Evolutionary conservation across 2,113 vertebrate species (phyloP), one percentile per base, ranked within the genome.

Genomic region (Neotragus pygmaeus): DNA sequence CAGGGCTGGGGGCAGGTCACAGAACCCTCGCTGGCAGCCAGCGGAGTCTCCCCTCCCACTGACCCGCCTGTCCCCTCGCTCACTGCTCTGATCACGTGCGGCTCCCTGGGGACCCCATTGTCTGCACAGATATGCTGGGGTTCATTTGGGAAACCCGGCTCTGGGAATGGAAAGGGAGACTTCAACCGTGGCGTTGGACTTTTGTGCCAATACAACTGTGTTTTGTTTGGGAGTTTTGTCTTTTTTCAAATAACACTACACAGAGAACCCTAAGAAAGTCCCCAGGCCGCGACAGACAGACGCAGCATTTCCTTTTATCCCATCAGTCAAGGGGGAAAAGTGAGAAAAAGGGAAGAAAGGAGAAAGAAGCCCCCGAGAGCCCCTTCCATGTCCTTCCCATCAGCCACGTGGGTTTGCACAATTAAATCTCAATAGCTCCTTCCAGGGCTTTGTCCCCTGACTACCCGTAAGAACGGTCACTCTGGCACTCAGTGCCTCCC

Each of bases 361-460:
- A 25, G 70, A 85, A 90, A 49, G 58, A 64, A 96, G 66, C 27
- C 95, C 62, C 78, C 70, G n/a, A 6, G 16, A 80, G 70, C 47
- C 53, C 78, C 92, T 94, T 88, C 87, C 39, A 21, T 90, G 94
- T 94, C 90, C 95, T 98, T 98, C 97, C 96, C 70, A 15, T 94
- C 95, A 97, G 98, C 97, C 98, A 98, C 97, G 88, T 98, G 98
- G 98, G 93, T 98, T 97, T 98, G 96, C 86, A 98, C 98, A 98
- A 98, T 98, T 98, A 96, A 98, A 98, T 57, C 95, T 98, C 97
- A 98, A 98, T 91, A 80, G 98, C 91, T 98, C 95, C 95, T 97
- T 95, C 98, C 98, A 94, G 94, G 96, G 94, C 93, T 98, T 98
- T 98, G 97, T 97, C 83, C 88, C 86, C n/a, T 28, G 75, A 86